phyloP scores from a whole-genome alignment of 2,797 vertebrate species.

The Stomatorhinus walkeri region DNA sequence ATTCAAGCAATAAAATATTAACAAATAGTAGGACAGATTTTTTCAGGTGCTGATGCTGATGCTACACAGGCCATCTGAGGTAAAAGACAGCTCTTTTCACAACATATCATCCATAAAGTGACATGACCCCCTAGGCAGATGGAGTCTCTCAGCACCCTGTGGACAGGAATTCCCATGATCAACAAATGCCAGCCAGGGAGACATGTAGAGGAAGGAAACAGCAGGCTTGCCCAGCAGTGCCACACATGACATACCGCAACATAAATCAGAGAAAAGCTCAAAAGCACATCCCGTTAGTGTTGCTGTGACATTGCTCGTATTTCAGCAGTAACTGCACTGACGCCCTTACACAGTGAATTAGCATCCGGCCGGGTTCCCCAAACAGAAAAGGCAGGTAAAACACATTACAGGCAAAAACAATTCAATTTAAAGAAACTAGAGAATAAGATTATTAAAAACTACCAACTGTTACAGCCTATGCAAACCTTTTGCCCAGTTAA shows the following conservation, averaged over 20 bases:
- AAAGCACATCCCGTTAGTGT: constrained; percentile 8
- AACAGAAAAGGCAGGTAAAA: neutral
- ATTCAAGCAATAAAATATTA: neutral
- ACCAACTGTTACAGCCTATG: neutral
- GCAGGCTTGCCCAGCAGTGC: neutral
- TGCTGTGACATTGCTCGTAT: neutral
- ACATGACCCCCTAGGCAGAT: neutral
- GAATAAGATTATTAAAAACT: neutral
- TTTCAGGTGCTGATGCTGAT: neutral
- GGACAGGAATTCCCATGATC: neutral
- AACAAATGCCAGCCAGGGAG: neutral
- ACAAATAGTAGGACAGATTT: neutral
- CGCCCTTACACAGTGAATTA: neutral
- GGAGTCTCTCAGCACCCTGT: neutral
- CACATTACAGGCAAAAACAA: neutral
- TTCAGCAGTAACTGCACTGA: neutral
- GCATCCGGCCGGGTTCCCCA: neutral
- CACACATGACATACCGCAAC: neutral
- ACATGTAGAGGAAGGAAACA: neutral
- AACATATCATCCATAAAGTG: neutral
- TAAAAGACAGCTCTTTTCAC: neutral
- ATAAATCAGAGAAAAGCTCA: neutral
- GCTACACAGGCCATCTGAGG: neutral
- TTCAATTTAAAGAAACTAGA: neutral
- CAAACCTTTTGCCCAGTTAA: neutral